Evolutionary conservation across 2,888 invertebrate genomes (phyloP).

Genomic region (Hemaris fuciformis): DNA sequence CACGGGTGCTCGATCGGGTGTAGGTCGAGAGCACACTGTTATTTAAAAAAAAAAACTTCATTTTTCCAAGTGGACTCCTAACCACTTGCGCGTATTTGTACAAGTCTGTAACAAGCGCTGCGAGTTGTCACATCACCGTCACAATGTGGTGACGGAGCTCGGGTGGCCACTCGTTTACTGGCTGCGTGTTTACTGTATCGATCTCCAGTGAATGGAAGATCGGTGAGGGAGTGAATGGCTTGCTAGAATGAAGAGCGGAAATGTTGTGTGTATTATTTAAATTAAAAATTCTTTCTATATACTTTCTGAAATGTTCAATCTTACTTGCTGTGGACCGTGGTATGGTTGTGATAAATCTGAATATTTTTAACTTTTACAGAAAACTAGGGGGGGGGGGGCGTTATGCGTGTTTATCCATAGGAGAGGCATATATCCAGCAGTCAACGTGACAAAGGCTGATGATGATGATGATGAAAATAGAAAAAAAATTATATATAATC

Average conservation of each 20-base stretch:
- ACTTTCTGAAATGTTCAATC: too few species aligned
- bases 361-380: too few species aligned
- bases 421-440: too few species aligned
- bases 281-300: too few species aligned
- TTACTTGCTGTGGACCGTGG: too few species aligned
- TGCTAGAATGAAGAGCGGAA: not conserved
- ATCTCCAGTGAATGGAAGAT: not conserved
- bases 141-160: not conserved
- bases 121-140: constrained; percentile 4
- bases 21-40: constrained; percentile 2
- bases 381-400: too few species aligned
- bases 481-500: too few species aligned
- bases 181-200: not conserved
- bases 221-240: not conserved
- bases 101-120: constrained; percentile 8
- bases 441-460: too few species aligned
- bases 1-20: constrained; percentile 8
- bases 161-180: not conserved
- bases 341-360: too few species aligned
- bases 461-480: too few species aligned
- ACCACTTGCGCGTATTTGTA: constrained; percentile 13
- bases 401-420: too few species aligned
- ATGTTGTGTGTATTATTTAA: too few species aligned
- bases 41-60: constrained; percentile 9
- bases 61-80: constrained; percentile 6